Evolutionary conservation across 1,140 invertebrate genomes (phyloP), one percentile per base, ranked within the genome.

Genomic region (Zaprionus ghesquierei): DNA sequence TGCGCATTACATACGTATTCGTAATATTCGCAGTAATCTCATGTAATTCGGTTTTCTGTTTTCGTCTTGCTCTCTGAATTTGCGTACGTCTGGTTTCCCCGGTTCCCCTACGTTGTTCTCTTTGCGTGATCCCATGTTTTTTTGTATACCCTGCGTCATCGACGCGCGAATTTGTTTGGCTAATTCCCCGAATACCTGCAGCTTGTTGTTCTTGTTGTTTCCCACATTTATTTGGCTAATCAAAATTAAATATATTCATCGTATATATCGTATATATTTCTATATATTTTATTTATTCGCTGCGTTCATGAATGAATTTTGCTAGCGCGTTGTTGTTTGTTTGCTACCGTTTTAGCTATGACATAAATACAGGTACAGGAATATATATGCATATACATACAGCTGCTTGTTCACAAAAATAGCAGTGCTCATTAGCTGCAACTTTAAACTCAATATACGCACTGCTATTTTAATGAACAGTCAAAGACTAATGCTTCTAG

Each of bases 281-380:
- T 75, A 69, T 79, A 79, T 55, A 56, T 54, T 46, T 65, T 75
- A 65, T 46, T 65, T 75, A 65, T 62, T 64, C 12, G 38, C 41
- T 59, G 38, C 58, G 75, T 79, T 86, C 86, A 87, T 86, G 82
- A 86, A 86, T 86, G 82, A 86, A 86, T 73, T 76, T 70, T 69
- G 35, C 35, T 64, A 46, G 66, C 27, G 38, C 12, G 31, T 29
- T 31, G 33, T 9, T 33, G 25, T 55, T 46, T 69, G 31, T 25
- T 31, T 61, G 23, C 35, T 44, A 59, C 86, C 86, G 86, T 85
- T 86, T 86, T 87, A 76, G 84, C 82, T 82, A 86, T 86, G 82
- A 86, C 82, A 86, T 87, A 86, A 87, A 86, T 75, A 62, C 54
- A n/a, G n/a, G 25, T 10, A 46, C 41, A 46, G 3, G 18, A 46